A percentile compares a stretch with the other conserved stretches of the same genome.
Evolutionary conservation across 2,888 invertebrate genomes (phyloP).

Genomic region (Autographa gamma): DNA sequence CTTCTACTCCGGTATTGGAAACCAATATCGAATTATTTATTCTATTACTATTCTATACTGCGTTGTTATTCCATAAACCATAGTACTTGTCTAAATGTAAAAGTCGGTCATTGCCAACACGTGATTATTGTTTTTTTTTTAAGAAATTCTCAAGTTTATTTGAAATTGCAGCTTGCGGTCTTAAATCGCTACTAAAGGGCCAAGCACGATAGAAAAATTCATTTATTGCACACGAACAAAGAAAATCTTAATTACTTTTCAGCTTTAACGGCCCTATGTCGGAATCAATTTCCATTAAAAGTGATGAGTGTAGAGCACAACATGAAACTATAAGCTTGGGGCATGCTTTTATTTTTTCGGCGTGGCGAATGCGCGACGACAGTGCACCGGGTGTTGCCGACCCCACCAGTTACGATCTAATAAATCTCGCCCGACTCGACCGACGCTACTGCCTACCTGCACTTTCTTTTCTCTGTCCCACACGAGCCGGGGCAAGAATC

Average conservation of each 20-base stretch:
- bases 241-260: background rate
- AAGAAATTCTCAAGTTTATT: background rate
- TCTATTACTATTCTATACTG: too few species aligned
- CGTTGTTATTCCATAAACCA: conserved; percentile 10
- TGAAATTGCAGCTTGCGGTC: background rate
- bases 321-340: conserved; percentile 38
- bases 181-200: background rate
- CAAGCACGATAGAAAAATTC: background rate
- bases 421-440: conserved; percentile 80
- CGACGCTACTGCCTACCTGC: conserved; percentile 82
- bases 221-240: background rate
- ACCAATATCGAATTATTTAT: too few species aligned
- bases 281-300: conserved; percentile 22
- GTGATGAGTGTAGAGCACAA: conserved; percentile 27
- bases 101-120: conserved; percentile 11
- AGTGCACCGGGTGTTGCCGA: conserved; percentile 75
- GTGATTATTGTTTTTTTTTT: background rate
- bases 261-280: background rate
- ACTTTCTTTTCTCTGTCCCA: conserved; percentile 87
- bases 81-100: conserved; percentile 8
- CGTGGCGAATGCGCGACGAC: conserved; percentile 70
- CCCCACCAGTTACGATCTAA: conserved; percentile 87
- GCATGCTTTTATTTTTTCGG: conserved; percentile 60
- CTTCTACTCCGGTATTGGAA: background rate
- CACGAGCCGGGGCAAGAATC: conserved; percentile 72